Evolutionary conservation across 2,888 invertebrate species (phyloP).

Genomic region (Lacanobia wlatinum): DNA sequence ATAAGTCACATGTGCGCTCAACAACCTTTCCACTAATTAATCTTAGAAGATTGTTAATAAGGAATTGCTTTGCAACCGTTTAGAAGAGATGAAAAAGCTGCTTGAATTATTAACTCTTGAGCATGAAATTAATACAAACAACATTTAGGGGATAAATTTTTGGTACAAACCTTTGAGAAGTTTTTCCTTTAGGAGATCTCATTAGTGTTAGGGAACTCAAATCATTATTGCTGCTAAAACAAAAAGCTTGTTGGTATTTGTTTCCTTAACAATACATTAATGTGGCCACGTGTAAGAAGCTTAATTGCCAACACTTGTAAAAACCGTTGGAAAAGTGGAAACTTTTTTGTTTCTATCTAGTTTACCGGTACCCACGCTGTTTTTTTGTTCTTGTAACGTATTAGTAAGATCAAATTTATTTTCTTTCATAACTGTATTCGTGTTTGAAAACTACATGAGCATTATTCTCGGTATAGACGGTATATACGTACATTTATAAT

Average conservation of each 20-base stretch:
- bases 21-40: constrained; percentile 45
- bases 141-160: constrained; percentile 19
- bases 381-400: too few relatives aligned
- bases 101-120: constrained; percentile 35
- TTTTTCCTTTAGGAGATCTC: constrained; percentile 18
- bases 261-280: constrained; percentile 17
- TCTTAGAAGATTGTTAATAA: constrained; percentile 50
- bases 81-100: constrained; percentile 45
- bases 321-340: too few relatives aligned
- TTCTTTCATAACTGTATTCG: too few relatives aligned
- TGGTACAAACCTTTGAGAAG: constrained; percentile 18
- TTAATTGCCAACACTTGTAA: too few relatives aligned
- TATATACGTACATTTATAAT: too few relatives aligned
- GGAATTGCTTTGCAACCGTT: constrained; percentile 48
- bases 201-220: constrained; percentile 26
- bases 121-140: constrained; percentile 40
- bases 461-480: too few relatives aligned
- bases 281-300: neutral
- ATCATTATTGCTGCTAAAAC: neutral
- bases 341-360: too few relatives aligned
- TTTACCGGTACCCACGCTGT: too few relatives aligned
- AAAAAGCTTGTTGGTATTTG: constrained; percentile 20
- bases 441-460: too few relatives aligned
- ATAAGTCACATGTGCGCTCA: constrained; percentile 59
- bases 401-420: too few relatives aligned